phyloP scores from a whole-genome alignment of 1,140 invertebrate species.

The Polypedilum pembai region DNA sequence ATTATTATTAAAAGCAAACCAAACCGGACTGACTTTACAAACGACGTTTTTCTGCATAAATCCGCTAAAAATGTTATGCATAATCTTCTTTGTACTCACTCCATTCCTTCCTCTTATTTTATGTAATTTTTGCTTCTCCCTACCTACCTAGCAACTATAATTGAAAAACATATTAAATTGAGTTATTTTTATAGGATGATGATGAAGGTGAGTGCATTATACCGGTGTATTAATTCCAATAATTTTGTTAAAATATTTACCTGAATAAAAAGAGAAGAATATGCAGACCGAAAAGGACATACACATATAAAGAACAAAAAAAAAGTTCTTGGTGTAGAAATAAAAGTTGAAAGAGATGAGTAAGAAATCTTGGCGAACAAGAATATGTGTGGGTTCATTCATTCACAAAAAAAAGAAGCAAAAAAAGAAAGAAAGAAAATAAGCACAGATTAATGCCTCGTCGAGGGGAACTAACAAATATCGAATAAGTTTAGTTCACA shows the following conservation, averaged over 20 bases:
- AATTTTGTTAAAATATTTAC: no score
- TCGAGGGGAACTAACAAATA: not conserved
- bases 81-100: not conserved
- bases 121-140: no score
- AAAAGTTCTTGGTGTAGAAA: not conserved
- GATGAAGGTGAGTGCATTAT: no score
- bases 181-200: no score
- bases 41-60: no score
- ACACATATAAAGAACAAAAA: not conserved
- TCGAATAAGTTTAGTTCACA: not conserved
- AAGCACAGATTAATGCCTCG: not conserved
- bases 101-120: not conserved
- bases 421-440: no score
- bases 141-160: no score
- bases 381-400: not conserved
- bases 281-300: not conserved
- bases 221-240: no score
- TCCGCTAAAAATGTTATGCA: not conserved
- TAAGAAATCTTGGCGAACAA: conserved; percentile 10
- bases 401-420: not conserved
- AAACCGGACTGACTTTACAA: no score
- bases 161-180: no score
- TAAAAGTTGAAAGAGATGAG: not conserved
- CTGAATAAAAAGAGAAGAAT: no score
- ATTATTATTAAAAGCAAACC: no score